Base-by-base conservation (phyloP, 2,113 vertebrate species). In the Channa argus region DNA sequence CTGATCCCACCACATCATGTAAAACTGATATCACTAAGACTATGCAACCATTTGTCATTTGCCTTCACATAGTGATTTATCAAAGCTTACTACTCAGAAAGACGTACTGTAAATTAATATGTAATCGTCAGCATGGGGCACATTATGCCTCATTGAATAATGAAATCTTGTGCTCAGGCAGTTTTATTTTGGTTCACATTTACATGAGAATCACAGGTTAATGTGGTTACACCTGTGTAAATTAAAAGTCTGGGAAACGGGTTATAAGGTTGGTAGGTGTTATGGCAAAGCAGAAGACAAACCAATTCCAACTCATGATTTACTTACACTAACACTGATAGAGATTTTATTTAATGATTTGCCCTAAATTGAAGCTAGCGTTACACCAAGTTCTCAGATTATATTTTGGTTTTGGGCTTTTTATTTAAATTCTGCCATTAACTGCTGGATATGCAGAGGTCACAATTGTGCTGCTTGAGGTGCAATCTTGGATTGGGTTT, bases 21-120 rank as follows among this genome's bases (percentile, higher is more conserved):
- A 24, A 24, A 8, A n/a, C 38, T 39, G 41, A 43, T 44, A 72
- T 41, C 41, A 8, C 3, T 12, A 14, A 41, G 71, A 60, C 0
- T 15, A 41, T 53, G 55, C 71, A 70, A 55, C 36, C 54, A 60
- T 63, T 50, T 45, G 50, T 84, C 78, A 67, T 66, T 80, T 61
- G 41, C 15, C 50, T 61, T 55, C 14, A 55, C 63, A 12, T 51
- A 6, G 13, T 24, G 24, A 24, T 24, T 24, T 24, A 24, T 66
- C 56, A 70, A 80, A 67, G 47, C 2, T 46, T 5, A 24, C 46
- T 51, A 41, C 38, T 36, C 34, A 60, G 39, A 70, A 69, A 13
- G 43, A 15, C 54, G 36, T 36, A 36, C 8, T 38, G 24, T 24
- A 44, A 70, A 52, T 55, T 69, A 60, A 69, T 41, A 41, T 5